Evolutionary conservation across 1,140 invertebrate genomes (phyloP), one percentile per base, ranked within the genome.

Genomic region (Leptoteleia sp.): DNA sequence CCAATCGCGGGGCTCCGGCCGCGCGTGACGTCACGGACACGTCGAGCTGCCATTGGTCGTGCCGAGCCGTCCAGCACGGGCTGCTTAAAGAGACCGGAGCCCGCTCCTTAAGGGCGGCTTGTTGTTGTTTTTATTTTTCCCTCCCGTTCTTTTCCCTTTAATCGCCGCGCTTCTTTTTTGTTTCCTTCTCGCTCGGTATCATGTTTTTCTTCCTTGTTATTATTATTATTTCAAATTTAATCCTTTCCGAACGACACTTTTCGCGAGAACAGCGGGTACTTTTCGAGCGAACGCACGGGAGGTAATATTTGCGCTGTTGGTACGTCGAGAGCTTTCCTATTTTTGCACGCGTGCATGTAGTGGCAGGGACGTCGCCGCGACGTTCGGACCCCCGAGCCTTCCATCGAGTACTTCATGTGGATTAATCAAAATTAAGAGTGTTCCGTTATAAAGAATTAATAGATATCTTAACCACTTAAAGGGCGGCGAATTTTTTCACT

Each of bases 1-100:
- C 86, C 84, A 87, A 87, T 88, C 76, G 59, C 73, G 50, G 50
- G 70, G 47, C 80, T 16, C 50, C 40, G 73, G 19, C 47, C 62
- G 40, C 50, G 33, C 33, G 62, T 84, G 81, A 86, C 84, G 84
- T 85, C 84, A 85, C 62, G n/a, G 15, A 15, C 57, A 16, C 19
- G n/a, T 4, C 15, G 43, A 42, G 42, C 50, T 76, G 43, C 75
- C 38, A 85, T 84, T 85, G 84, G 83, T 47, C 25, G 47, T 3
- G n/a, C 22, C 35, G 45, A 42, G 47, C 47, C 38, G 38, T 31
- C 5, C 0, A n/a, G 2, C 47, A 17, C 43, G 8, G 33, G 8
- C 29, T 6, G 42, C 22, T 12, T n/a, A 37, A 33, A 35, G 11
- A 37, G 9, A 35, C 15, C 38, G 42, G 33, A 35, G 27, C 50